Evolutionary conservation across 2,797 vertebrate species (phyloP).

Genomic region (Enteromius mattozi): DNA sequence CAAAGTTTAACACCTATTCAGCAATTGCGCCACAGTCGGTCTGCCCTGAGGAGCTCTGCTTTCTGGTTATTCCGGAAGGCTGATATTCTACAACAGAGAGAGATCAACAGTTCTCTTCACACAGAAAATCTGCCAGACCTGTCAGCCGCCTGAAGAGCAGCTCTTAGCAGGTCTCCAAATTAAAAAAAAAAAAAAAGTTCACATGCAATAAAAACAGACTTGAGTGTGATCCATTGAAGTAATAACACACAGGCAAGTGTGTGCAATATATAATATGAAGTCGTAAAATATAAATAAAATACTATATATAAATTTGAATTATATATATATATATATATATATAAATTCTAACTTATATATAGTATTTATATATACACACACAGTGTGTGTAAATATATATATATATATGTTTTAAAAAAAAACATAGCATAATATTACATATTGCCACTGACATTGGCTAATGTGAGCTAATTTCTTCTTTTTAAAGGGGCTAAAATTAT

Average conservation of each 20-base stretch:
- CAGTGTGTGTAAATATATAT: too few relatives aligned
- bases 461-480: neutral
- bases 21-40: neutral
- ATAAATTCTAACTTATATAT: too few relatives aligned
- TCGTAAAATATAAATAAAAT: too few relatives aligned
- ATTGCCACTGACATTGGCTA: neutral
- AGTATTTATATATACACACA: too few relatives aligned
- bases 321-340: too few relatives aligned
- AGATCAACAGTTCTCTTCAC: conserved; percentile 7
- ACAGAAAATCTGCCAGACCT: conserved; percentile 14
- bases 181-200: neutral
- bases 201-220: neutral
- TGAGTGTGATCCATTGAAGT: neutral
- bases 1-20: conserved; percentile 29
- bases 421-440: neutral
- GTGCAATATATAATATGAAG: too few relatives aligned
- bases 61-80: conserved; percentile 45
- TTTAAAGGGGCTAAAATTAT: neutral
- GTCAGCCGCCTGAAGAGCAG: conserved; percentile 3
- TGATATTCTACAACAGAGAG: conserved; percentile 15
- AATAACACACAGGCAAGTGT: neutral
- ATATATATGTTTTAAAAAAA: too few relatives aligned
- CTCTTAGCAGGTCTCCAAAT: neutral
- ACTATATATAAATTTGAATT: too few relatives aligned
- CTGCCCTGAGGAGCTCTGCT: conserved; percentile 22